Conservation (phyloP, 2,888 invertebrate species). For the Alcis repandata region DNA sequence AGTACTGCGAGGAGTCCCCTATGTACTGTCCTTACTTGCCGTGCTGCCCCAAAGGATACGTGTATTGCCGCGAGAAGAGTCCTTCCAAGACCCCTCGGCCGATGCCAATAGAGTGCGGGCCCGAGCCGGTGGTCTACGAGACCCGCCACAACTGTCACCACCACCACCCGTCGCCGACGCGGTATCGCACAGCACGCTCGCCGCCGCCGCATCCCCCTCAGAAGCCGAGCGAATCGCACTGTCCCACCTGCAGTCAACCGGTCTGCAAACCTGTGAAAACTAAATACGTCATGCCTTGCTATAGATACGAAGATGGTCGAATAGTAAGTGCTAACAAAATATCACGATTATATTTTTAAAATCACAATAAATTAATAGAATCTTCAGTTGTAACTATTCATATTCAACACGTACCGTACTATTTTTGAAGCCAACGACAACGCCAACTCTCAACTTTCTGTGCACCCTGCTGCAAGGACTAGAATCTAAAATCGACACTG, state of each 20-base stretch:
- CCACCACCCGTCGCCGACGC: background rate
- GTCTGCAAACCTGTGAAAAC: slow-evolving; percentile 66
- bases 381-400: background rate
- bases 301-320: slow-evolving; percentile 81
- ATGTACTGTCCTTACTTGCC: slow-evolving; percentile 67
- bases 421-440: slow-evolving; percentile 54
- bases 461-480: background rate
- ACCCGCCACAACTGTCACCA: slow-evolving; percentile 3
- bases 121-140: too few species aligned
- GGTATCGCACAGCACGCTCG: background rate
- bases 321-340: slow-evolving; percentile 69
- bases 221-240: slow-evolving; percentile 15
- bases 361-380: background rate
- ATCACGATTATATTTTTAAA: background rate
- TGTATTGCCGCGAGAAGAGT: slow-evolving; percentile 63
- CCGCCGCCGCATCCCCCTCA: background rate
- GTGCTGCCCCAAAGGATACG: slow-evolving; percentile 57
- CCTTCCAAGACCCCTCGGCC: slow-evolving; percentile 33
- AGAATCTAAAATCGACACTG: slow-evolving; percentile 25
- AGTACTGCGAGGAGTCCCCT: slow-evolving; percentile 58
- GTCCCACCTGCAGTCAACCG: slow-evolving; percentile 46
- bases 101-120: slow-evolving; percentile 16
- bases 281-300: slow-evolving; percentile 81
- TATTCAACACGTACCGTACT: background rate
- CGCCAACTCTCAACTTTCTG: background rate